Evolutionary conservation across 2,888 invertebrate species (phyloP).

Genomic region (Archips crataeganus): DNA sequence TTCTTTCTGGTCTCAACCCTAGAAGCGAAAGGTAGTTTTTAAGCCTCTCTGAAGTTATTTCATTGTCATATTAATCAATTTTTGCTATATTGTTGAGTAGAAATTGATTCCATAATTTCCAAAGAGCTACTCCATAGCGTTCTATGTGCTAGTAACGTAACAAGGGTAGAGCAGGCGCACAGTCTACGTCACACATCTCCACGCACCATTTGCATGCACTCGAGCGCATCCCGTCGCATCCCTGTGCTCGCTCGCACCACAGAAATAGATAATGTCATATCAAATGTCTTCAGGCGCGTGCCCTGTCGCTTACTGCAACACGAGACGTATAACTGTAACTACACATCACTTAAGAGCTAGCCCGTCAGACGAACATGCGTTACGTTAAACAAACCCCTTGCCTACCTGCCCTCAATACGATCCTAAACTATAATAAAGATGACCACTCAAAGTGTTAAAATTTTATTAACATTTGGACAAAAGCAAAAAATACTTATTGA

Average conservation of each 20-base stretch:
- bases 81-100: not conserved
- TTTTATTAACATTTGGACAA: conserved; percentile 76
- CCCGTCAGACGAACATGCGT: conserved; percentile 23
- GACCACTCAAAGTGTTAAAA: conserved; percentile 73
- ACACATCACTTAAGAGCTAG: conserved; percentile 30
- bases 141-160: conserved; percentile 62
- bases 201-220: conserved; percentile 83
- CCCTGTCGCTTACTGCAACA: conserved; percentile 49
- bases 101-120: conserved; percentile 19
- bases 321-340: conserved; percentile 40
- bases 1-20: too few species aligned
- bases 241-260: conserved; percentile 60
- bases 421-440: conserved; percentile 57
- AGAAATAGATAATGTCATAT: conserved; percentile 83
- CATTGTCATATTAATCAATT: not conserved
- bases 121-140: conserved; percentile 53
- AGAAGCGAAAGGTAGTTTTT: too few species aligned
- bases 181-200: conserved; percentile 76
- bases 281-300: conserved; percentile 73
- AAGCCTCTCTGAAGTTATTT: too few species aligned
- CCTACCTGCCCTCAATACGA: conserved; percentile 53
- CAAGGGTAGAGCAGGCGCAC: conserved; percentile 64
- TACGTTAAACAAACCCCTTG: conserved; percentile 45
- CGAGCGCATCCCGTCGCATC: conserved; percentile 73
- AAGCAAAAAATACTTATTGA: conserved; percentile 69